phyloP scores from a whole-genome alignment of 1,140 invertebrate species.

The Drosophila pandora region DNA sequence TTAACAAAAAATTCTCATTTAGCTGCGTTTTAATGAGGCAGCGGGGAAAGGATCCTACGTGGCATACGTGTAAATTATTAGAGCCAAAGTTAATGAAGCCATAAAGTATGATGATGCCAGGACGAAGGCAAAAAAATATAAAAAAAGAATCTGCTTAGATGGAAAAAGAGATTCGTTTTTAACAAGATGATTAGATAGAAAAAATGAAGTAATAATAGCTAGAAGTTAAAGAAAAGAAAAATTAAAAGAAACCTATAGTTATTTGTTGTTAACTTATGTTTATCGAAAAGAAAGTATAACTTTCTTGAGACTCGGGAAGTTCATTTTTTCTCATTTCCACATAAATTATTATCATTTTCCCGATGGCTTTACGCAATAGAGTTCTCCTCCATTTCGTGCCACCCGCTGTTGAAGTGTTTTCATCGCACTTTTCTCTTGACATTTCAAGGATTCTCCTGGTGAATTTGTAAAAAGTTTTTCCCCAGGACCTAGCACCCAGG shows the following conservation, averaged over 20 bases:
- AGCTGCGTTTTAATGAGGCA: conserved; percentile 44
- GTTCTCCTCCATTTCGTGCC: conserved; percentile 1
- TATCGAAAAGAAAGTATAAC: not conserved
- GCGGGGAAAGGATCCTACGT: not conserved
- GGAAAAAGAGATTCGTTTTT: conserved; percentile 25
- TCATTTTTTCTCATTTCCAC: conserved; percentile 16
- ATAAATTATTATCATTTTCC: conserved; percentile 44
- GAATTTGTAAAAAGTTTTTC: conserved; percentile 46
- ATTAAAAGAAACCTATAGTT: too few relatives aligned
- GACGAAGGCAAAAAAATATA: not conserved
- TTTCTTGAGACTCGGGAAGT: not conserved
- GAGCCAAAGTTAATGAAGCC: conserved; percentile 59
- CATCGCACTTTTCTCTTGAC: conserved; percentile 39
- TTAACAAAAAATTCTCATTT: conserved; percentile 52
- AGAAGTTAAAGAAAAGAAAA: not conserved
- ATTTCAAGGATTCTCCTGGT: conserved; percentile 41
- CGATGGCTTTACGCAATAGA: conserved; percentile 11
- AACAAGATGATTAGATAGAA: conserved; percentile 34
- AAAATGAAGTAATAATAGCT: not conserved
- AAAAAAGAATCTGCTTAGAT: not conserved
- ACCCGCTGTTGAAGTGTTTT: conserved; percentile 27
- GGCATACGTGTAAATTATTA: conserved; percentile 61
- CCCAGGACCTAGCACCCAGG: too few relatives aligned
- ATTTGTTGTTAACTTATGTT: not conserved
- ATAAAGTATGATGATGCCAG: conserved; percentile 19